A percentile compares a stretch with the other conserved stretches of the same genome.
Evolutionary conservation across 2,888 invertebrate genomes (phyloP).

Genomic region (Xanthia togata): DNA sequence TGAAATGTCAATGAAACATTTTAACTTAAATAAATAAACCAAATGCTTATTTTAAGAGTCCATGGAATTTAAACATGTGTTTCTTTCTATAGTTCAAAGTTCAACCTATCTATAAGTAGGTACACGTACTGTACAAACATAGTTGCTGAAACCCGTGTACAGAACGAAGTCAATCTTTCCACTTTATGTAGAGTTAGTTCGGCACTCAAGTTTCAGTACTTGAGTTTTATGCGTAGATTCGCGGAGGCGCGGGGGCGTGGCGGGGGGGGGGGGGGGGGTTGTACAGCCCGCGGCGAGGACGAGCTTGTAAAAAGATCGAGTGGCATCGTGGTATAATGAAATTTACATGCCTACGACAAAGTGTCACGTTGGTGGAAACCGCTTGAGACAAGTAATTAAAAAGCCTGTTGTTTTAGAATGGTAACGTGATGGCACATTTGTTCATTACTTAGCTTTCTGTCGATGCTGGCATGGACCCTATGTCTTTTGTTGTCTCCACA

Average conservation of each 20-base stretch:
- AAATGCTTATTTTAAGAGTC: constrained; percentile 12
- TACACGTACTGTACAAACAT: constrained; percentile 19
- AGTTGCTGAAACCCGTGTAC: constrained; percentile 23
- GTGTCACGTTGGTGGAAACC: constrained; percentile 26
- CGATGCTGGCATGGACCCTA: neutral
- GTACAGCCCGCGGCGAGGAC: constrained; percentile 62
- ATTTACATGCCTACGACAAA: constrained; percentile 28
- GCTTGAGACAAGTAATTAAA: constrained; percentile 28
- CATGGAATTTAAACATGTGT: constrained; percentile 6
- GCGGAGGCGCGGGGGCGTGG: neutral
- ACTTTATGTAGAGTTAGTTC: constrained; percentile 59
- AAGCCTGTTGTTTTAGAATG: constrained; percentile 30
- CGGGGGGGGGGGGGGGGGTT: neutral
- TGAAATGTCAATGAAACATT: neutral
- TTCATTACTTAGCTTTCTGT: constrained; percentile 18
- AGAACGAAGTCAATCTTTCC: constrained; percentile 60
- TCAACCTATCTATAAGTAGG: constrained; percentile 9
- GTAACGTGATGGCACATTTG: constrained; percentile 12
- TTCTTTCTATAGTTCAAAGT: constrained; percentile 13
- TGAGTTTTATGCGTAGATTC: constrained; percentile 57
- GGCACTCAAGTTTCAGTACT: constrained; percentile 58
- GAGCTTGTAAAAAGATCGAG: constrained; percentile 61
- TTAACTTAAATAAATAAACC: neutral
- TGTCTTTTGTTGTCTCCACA: neutral
- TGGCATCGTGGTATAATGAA: constrained; percentile 44